Evolutionary conservation across 2,888 invertebrate species (phyloP).

Genomic region (Cantharis rustica): DNA sequence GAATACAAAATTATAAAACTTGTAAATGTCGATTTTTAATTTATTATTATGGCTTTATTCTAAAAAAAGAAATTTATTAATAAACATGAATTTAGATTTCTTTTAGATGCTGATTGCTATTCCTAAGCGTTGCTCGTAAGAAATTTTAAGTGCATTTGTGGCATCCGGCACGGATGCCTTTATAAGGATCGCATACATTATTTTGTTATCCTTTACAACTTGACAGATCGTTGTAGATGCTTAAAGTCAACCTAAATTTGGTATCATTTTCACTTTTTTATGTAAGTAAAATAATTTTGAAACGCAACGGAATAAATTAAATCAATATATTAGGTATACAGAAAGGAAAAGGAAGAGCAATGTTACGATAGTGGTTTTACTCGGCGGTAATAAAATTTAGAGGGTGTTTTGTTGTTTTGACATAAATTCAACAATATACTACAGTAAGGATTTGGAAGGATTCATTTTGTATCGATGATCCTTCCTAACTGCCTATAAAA

Average conservation of each 20-base stretch:
- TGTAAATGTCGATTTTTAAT: background rate
- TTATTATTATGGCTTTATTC: background rate
- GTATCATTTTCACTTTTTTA: background rate
- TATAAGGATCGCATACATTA: conserved; percentile 7
- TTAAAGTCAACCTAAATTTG: background rate
- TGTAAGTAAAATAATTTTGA: background rate
- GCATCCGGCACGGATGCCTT: conserved; percentile 14
- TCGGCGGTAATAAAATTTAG: background rate
- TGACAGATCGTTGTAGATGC: background rate
- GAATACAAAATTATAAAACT: background rate
- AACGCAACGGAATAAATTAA: background rate
- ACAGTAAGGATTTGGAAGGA: background rate
- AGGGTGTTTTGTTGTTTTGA: background rate
- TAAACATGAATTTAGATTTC: conserved; percentile 1
- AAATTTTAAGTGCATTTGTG: background rate
- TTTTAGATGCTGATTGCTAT: background rate
- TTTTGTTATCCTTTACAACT: conserved; percentile 10
- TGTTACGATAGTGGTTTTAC: background rate
- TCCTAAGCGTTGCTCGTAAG: background rate
- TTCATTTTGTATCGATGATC: background rate
- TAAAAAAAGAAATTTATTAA: background rate
- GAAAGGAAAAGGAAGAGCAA: background rate
- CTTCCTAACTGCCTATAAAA: background rate
- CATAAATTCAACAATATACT: background rate
- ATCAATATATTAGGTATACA: background rate